Evolutionary conservation across 2,113 vertebrate genomes (phyloP).

Genomic region (Fregetta grallaria): DNA sequence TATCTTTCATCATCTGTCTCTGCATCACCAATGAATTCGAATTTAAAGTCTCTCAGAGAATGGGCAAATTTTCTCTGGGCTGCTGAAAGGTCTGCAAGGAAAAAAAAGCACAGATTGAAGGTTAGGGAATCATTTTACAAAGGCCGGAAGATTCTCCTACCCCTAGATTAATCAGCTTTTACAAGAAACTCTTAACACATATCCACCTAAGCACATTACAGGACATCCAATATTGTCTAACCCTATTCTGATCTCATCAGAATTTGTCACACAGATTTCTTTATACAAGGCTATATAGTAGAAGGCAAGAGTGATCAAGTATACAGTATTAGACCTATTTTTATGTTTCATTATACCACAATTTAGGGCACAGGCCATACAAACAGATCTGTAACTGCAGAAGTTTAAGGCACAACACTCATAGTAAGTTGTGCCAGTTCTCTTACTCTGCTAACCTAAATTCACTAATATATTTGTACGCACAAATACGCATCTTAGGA

Average conservation of each 20-base stretch:
- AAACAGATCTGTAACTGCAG: background rate
- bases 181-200: background rate
- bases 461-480: background rate
- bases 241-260: background rate
- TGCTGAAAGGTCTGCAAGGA: constrained; percentile 83
- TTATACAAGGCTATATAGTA: background rate
- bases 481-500: background rate
- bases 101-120: background rate
- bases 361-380: background rate
- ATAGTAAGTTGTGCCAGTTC: background rate
- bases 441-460: background rate
- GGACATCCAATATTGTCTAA: background rate
- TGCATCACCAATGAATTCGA: constrained; percentile 96
- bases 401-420: background rate
- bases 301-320: background rate
- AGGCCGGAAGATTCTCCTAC: background rate
- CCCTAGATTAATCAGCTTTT: background rate
- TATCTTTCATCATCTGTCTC: constrained; percentile 95
- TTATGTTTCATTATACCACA: background rate
- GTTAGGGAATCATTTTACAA: background rate
- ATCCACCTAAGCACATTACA: background rate
- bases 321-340: background rate
- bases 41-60: constrained; percentile 92
- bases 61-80: constrained; percentile 96
- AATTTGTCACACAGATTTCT: background rate